Conservation (phyloP, 2,797 vertebrate genomes). For the Scolopax bukidnonensis region DNA sequence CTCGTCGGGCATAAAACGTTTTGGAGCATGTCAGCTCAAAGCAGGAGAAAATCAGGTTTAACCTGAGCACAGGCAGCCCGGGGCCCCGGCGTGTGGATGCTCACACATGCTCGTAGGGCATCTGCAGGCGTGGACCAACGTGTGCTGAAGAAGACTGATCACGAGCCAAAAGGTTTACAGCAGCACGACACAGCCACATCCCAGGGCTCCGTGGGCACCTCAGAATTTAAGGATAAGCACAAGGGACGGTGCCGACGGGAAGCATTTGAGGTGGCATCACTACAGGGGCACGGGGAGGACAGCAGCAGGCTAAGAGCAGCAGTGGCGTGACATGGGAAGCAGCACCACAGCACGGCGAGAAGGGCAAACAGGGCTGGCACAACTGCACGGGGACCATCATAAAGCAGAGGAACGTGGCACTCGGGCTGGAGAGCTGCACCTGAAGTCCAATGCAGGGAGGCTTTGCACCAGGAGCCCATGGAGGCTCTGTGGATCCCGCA, state of each 20-base stretch:
- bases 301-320: background rate
- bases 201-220: background rate
- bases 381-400: rapidly evolving
- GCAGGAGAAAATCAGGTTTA: background rate
- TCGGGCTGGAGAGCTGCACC: rapidly evolving
- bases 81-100: background rate
- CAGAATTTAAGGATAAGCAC: background rate
- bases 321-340: background rate
- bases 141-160: background rate
- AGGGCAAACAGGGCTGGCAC: background rate
- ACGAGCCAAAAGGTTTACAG: background rate
- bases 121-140: rapidly evolving
- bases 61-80: background rate
- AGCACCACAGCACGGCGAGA: background rate
- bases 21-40: background rate
- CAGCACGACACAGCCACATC: rapidly evolving
- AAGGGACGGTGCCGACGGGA: background rate
- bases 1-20: background rate
- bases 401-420: rapidly evolving
- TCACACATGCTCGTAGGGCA: background rate
- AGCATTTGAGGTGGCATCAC: background rate
- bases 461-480: rapidly evolving
- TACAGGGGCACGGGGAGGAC: background rate
- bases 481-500: background rate
- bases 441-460: rapidly evolving